Percentiles rank a stretch among this genome's conserved stretches.
These are phyloP conservation scores for Hippopotamyrus pictus DNA, from an alignment of 2,797 vertebrate genomes.

Conservation along the genomic window DNA sequence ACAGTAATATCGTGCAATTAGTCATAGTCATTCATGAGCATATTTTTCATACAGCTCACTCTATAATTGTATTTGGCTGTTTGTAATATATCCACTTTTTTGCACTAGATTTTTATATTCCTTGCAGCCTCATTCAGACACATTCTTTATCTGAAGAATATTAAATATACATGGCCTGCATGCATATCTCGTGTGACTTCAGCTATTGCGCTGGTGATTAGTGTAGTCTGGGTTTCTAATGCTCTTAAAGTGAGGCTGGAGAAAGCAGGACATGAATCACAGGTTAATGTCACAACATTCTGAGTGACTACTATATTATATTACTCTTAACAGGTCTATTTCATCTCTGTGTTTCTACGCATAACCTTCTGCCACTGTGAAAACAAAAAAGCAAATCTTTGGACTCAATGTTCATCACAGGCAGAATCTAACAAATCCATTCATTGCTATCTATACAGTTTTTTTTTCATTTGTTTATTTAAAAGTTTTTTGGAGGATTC, in stretches of 20 bases:
- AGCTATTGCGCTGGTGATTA: neutral
- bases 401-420: neutral
- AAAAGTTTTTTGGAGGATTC: neutral
- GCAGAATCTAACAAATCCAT: neutral
- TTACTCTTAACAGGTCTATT: neutral
- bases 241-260: neutral
- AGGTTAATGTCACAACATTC: neutral
- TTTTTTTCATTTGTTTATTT: neutral
- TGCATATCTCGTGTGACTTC: neutral
- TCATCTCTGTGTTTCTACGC: neutral
- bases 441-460: neutral
- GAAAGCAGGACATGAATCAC: neutral
- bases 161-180: neutral
- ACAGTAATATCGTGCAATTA: neutral
- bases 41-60: neutral
- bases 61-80: neutral
- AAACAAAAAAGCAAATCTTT: neutral
- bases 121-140: neutral
- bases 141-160: neutral
- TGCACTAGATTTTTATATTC: neutral
- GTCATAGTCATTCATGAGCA: neutral
- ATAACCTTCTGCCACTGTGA: neutral
- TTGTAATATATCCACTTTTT: neutral
- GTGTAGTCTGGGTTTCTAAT: neutral
- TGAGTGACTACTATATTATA: neutral